These are phyloP conservation scores for Cephus cinctus DNA, from an alignment of 1,140 invertebrate genomes.

Conservation along the genomic window DNA sequence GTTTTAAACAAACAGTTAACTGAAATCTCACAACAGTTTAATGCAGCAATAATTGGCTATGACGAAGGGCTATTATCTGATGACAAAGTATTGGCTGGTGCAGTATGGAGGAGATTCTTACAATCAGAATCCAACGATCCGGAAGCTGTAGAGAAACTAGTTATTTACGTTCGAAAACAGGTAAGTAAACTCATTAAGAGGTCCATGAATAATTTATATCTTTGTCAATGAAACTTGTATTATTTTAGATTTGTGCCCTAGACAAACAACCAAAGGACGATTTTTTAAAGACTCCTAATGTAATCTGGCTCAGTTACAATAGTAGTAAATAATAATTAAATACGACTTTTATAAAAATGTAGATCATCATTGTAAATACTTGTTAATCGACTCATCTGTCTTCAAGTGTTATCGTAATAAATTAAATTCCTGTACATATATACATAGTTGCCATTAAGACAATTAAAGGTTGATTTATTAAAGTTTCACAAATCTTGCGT, in stretches of 20 bases:
- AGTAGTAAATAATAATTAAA: constrained; percentile 15
- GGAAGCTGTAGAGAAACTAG: constrained; percentile 63
- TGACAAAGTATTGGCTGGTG: constrained; percentile 73
- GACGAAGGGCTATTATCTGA: constrained; percentile 79
- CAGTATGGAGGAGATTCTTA: constrained; percentile 83
- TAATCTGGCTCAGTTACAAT: constrained; percentile 43
- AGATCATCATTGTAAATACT: too few species aligned
- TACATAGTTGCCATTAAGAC: too few species aligned
- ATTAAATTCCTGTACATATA: too few species aligned
- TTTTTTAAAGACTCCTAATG: constrained; percentile 42
- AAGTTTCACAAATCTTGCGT: too few species aligned
- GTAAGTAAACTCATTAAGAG: constrained; percentile 53
- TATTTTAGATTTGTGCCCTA: constrained; percentile 39
- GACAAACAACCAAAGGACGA: constrained; percentile 48
- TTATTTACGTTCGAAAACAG: constrained; percentile 73
- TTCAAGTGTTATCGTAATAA: too few species aligned
- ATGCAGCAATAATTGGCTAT: constrained; percentile 80
- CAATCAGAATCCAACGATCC: constrained; percentile 62
- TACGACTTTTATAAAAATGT: too few species aligned
- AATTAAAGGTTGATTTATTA: too few species aligned
- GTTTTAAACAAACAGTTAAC: constrained; percentile 60
- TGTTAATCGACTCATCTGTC: too few species aligned
- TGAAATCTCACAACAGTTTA: constrained; percentile 73
- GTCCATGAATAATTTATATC: constrained; percentile 43
- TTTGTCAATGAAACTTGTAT: constrained; percentile 10